Base-by-base conservation (phyloP, 2,113 vertebrate genomes). In the Regulus satrapa region DNA sequence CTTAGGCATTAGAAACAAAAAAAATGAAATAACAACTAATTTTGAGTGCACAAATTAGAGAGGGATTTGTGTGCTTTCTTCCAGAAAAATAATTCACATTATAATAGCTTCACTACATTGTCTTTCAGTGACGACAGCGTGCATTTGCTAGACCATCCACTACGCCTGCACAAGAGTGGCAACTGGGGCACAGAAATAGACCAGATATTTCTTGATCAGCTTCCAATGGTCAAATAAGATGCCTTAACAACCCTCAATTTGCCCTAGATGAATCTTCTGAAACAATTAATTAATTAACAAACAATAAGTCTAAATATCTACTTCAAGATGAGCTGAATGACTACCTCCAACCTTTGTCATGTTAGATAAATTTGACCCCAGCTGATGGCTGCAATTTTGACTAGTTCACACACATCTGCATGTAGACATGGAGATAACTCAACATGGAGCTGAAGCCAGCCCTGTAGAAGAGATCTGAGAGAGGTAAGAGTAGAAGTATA, bases 11-110 rank as follows among this genome's bases (percentile, higher is more conserved):
- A 63, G 56, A 58, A 66, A 66, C 5, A 67, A 81, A 77, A 54
- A 54, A 34, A 12, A 1, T 52, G 4, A 2, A 72, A 72, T 64
- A 1, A 0, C 10, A 79, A 68, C 1, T 63, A 40, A 68, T 55
- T 86, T 32, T 63, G 12, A 40, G 14, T 26, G 17, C 8, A 41
- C 3, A 62, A 66, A 71, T 48, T 73, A 56, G 21, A 81, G 8
- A 45, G 6, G 6, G 29, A 67, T 75, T 83, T 21, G 23, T 5
- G 18, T 24, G 2, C 24, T 63, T 85, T 71, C 12, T 54, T 63
- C 5, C 4, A 31, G 36, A 29, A 73, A 72, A 85, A 63, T 2
- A 45, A 52, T 40, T 68, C 7, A 28, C 15, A 54, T 54, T 72
- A 63, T 2, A 84, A 10, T 5, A 73, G 1, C 12, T 72, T 76